Evolutionary conservation across 1,140 invertebrate species (phyloP).

Genomic region (Saccostrea glomerata): DNA sequence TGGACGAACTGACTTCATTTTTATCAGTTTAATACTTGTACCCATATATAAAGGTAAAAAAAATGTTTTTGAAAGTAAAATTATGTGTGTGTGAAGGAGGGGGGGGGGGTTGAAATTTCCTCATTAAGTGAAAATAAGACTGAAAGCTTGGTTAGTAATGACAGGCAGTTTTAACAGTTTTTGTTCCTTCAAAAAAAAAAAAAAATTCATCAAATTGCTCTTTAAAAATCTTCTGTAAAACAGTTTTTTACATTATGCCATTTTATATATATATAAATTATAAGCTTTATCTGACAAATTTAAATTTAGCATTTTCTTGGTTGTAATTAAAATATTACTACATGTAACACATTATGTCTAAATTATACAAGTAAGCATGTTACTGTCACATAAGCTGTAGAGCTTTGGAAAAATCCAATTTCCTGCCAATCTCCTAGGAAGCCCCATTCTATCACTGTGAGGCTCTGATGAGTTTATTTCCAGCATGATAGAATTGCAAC

Average conservation of each 20-base stretch:
- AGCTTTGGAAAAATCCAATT: conserved; percentile 17
- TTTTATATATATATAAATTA: not conserved
- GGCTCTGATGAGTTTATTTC: not conserved
- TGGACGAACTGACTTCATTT: not conserved
- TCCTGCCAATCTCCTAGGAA: conserved; percentile 8
- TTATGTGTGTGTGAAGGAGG: not conserved
- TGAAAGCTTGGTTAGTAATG: too few relatives aligned
- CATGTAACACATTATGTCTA: not conserved
- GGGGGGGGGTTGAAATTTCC: not conserved
- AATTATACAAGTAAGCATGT: not conserved
- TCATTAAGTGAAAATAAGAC: too few relatives aligned
- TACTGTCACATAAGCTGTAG: not conserved
- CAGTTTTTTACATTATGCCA: not conserved
- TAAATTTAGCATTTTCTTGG: not conserved
- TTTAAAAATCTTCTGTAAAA: too few relatives aligned
- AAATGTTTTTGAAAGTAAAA: not conserved
- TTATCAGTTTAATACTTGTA: too few relatives aligned
- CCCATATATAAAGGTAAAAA: too few relatives aligned
- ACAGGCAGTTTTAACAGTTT: too few relatives aligned
- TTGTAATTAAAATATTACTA: not conserved
- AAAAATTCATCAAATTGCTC: too few relatives aligned
- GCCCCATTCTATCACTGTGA: not conserved
- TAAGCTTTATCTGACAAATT: not conserved
- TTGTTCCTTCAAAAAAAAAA: too few relatives aligned
- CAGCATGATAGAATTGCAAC: not conserved